These are phyloP conservation scores for Macrosteles quadrilineatus DNA, from an alignment of 1,140 invertebrate species.

Conservation along the genomic window DNA sequence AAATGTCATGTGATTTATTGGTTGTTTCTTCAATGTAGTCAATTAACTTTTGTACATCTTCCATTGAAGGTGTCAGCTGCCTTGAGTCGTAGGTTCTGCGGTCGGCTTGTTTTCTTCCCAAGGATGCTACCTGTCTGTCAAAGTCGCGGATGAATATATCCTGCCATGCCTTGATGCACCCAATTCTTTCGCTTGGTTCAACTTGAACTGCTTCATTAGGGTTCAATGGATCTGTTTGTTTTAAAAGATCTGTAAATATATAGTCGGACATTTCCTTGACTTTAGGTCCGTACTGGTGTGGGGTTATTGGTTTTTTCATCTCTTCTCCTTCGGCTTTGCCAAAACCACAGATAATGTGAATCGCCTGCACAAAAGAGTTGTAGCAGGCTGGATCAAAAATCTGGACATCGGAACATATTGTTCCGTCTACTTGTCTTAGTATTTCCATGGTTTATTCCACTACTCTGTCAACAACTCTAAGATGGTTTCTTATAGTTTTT, in stretches of 20 bases:
- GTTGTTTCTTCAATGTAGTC: neutral
- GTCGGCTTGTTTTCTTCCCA: neutral
- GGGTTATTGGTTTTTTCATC: slow-evolving; percentile 1
- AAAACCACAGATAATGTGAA: neutral
- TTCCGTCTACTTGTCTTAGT: neutral
- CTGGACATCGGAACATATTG: neutral
- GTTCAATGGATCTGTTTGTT: neutral
- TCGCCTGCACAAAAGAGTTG: neutral
- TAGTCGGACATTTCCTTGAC: neutral
- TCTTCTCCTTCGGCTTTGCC: neutral
- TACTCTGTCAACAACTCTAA: neutral
- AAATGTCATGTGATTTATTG: neutral
- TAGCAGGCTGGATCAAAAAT: neutral
- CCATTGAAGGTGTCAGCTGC: neutral
- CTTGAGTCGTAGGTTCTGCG: neutral
- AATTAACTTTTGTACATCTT: neutral
- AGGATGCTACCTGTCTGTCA: neutral
- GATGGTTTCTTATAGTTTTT: neutral
- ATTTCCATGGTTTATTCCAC: neutral
- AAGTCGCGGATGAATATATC: neutral
- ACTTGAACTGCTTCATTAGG: neutral
- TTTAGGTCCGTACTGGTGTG: slow-evolving; percentile 1
- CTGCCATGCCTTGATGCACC: neutral
- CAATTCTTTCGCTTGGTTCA: too few relatives aligned
- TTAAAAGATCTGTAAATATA: neutral